A percentile compares a stretch with the other conserved stretches of the same genome.
phyloP scores from a whole-genome alignment of 2,797 vertebrate species.

The Podarcis siculus region DNA sequence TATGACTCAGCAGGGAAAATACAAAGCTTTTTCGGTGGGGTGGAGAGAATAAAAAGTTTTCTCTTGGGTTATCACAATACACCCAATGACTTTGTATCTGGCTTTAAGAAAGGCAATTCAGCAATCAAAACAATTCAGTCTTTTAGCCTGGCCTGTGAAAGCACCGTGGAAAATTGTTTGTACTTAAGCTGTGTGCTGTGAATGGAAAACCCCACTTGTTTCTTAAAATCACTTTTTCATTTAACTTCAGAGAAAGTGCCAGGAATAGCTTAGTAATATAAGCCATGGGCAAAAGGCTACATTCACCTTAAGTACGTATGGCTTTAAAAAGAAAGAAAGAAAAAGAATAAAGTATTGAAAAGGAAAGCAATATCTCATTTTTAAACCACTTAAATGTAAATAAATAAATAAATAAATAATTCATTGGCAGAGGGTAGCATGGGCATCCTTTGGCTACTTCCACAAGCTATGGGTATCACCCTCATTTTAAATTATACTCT shows the following conservation, averaged over 20 bases:
- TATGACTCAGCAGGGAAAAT: constrained; percentile 14
- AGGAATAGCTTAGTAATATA: constrained; percentile 19
- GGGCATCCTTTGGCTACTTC: background rate
- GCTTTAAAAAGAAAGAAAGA: background rate
- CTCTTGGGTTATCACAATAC: constrained; percentile 18
- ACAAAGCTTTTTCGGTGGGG: constrained; percentile 11
- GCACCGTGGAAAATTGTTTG: constrained; percentile 30
- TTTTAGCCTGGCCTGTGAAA: constrained; percentile 29
- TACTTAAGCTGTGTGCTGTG: background rate
- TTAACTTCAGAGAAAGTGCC: constrained; percentile 23
- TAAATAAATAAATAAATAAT: background rate
- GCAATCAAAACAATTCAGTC: constrained; percentile 40
- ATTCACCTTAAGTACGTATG: background rate
- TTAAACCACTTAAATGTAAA: background rate
- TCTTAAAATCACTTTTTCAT: constrained; percentile 26
- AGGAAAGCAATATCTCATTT: constrained; percentile 23
- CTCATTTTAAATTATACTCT: constrained; percentile 2
- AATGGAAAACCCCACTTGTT: constrained; percentile 38
- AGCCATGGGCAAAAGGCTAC: background rate
- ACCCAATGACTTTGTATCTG: constrained; percentile 1
- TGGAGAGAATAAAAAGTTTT: constrained; percentile 27
- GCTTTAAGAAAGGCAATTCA: constrained; percentile 45
- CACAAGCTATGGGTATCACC: background rate
- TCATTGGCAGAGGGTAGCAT: background rate
- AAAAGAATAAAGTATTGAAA: background rate